These are phyloP conservation scores for Yponomeuta cagnagella DNA, from an alignment of 2,888 invertebrate genomes.

Conservation along the genomic window DNA sequence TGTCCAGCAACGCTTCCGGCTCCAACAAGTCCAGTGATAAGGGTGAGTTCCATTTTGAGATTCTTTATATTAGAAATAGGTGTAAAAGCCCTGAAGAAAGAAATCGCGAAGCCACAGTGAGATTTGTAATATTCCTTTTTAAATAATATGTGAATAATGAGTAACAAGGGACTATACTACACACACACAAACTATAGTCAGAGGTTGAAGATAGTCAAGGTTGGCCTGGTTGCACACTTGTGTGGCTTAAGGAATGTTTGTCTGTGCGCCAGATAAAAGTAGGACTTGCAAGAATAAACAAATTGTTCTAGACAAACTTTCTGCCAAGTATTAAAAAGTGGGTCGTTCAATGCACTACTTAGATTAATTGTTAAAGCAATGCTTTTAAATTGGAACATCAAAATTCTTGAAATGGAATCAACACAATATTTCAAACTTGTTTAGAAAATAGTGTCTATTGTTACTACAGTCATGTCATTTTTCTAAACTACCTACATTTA, in stretches of 20 bases:
- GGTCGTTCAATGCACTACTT: background rate
- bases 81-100: no score
- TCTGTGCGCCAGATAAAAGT: slow-evolving; percentile 1
- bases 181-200: background rate
- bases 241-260: background rate
- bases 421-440: no score
- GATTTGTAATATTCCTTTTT: no score
- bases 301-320: slow-evolving; percentile 1
- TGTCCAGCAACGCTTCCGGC: slow-evolving; percentile 68
- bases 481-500: slow-evolving; percentile 1
- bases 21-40: slow-evolving; percentile 64
- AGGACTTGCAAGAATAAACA: background rate
- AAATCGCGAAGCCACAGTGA: no score
- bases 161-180: no score
- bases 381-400: background rate
- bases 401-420: no score
- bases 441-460: background rate
- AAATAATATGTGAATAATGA: no score
- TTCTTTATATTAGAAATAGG: no score
- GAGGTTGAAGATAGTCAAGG: background rate
- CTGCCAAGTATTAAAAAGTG: background rate
- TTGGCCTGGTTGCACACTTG: background rate
- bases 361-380: background rate
- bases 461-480: background rate
- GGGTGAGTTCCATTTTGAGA: slow-evolving; percentile 34